Percentiles rank a stretch among this genome's conserved stretches.
These are phyloP conservation scores for Chionis minor DNA, from an alignment of 2,113 vertebrate genomes.

Conservation along the genomic window DNA sequence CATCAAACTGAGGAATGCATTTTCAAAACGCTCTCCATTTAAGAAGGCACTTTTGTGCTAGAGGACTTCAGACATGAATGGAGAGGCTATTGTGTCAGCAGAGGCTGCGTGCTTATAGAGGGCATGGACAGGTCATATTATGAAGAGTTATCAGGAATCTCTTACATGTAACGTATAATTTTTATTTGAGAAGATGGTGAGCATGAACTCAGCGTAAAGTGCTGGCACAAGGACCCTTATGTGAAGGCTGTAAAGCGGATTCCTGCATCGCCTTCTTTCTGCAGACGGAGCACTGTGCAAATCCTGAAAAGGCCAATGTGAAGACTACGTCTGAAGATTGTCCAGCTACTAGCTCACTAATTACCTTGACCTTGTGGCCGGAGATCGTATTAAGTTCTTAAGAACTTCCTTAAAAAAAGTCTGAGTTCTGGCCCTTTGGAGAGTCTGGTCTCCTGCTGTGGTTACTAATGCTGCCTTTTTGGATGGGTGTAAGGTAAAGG, in stretches of 20 bases:
- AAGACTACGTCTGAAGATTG: neutral
- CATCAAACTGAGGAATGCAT: slow-evolving; percentile 14
- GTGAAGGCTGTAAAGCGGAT: neutral
- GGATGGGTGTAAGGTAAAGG: neutral
- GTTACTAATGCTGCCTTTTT: neutral
- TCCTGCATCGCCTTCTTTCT: neutral
- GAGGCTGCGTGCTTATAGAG: neutral
- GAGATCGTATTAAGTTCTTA: neutral
- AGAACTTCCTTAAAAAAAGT: neutral
- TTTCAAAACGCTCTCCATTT: slow-evolving; percentile 19
- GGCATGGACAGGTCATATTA: neutral
- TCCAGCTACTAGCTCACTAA: neutral
- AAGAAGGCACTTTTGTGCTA: slow-evolving; percentile 39
- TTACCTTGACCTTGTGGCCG: neutral
- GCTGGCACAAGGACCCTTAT: neutral
- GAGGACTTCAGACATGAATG: slow-evolving; percentile 3
- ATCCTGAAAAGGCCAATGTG: neutral
- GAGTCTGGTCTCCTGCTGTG: neutral
- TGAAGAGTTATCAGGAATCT: slow-evolving; percentile 41
- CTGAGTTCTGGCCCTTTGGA: neutral
- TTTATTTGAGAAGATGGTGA: neutral
- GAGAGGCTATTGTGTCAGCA: slow-evolving; percentile 22
- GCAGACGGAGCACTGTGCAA: neutral
- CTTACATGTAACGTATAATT: slow-evolving; percentile 24
- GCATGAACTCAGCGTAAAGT: neutral